A percentile compares a stretch with the other conserved stretches of the same genome.
phyloP scores from a whole-genome alignment of 2,797 vertebrate genomes.

The Anguilla pacifica region DNA sequence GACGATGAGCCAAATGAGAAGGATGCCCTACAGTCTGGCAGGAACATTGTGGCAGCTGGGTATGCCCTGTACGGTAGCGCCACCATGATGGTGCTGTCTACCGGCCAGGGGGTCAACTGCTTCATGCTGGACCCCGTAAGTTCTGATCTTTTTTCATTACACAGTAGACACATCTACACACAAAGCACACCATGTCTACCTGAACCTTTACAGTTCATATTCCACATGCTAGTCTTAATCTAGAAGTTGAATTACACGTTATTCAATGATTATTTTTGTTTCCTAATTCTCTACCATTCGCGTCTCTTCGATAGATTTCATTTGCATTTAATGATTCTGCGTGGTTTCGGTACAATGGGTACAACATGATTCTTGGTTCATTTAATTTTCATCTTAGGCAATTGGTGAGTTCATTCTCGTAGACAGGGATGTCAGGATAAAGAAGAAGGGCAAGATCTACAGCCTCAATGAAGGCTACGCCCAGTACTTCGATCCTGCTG shows the following conservation, averaged over 20 bases:
- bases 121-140: slow-evolving; percentile 98
- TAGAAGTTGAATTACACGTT: no score
- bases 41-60: slow-evolving; percentile 89
- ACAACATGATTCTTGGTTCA: neutral
- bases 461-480: slow-evolving; percentile 96
- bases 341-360: neutral
- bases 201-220: neutral
- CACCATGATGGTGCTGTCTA: slow-evolving; percentile 93
- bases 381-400: slow-evolving; percentile 66
- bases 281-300: neutral
- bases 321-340: slow-evolving; percentile 11
- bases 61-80: slow-evolving; percentile 96
- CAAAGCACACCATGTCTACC: neutral
- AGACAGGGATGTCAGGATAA: slow-evolving; percentile 87
- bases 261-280: neutral
- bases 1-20: slow-evolving; percentile 79
- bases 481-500: slow-evolving; percentile 85
- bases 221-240: neutral
- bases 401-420: slow-evolving; percentile 97
- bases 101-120: slow-evolving; percentile 88
- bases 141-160: slow-evolving; percentile 1
- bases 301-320: neutral
- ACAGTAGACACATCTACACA: neutral
- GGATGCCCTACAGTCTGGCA: slow-evolving; percentile 88
- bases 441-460: slow-evolving; percentile 94